A percentile compares a stretch with the other conserved stretches of the same genome.
Evolutionary conservation across 2,888 invertebrate species (phyloP).

Genomic region (Rhagium mordax): DNA sequence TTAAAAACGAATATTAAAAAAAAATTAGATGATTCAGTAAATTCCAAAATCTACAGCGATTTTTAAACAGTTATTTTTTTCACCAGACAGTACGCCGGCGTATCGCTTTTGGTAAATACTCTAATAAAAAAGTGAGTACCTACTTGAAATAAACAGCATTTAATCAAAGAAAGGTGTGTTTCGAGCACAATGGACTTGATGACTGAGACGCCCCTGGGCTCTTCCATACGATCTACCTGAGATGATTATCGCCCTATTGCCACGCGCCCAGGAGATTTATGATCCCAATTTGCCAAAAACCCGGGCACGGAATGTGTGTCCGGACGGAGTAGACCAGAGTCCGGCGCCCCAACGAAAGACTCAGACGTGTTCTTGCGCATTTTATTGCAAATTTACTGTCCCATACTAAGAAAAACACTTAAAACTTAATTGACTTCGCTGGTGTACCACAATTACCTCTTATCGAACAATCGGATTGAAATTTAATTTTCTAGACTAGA

Average conservation of each 20-base stretch:
- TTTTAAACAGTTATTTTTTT: no score
- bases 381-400: conserved; percentile 63
- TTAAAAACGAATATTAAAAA: no score
- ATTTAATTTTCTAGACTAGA: not conserved
- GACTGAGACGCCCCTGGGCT: conserved; percentile 12
- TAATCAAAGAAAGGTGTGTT: not conserved
- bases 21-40: no score
- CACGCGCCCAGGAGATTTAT: conserved; percentile 66
- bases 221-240: conserved; percentile 48
- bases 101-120: no score
- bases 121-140: no score
- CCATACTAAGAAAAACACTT: conserved; percentile 66
- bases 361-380: conserved; percentile 51
- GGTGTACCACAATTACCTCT: conserved; percentile 41
- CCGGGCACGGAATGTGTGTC: conserved; percentile 60
- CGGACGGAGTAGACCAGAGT: conserved; percentile 43
- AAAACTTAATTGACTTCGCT: conserved; percentile 65
- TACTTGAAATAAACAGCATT: no score
- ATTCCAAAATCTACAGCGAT: no score
- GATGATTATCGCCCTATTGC: conserved; percentile 58
- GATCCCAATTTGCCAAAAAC: conserved; percentile 65
- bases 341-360: conserved; percentile 49
- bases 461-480: conserved; percentile 14
- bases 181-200: no score
- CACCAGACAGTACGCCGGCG: no score